Conservation (phyloP, 1,140 invertebrate genomes). For the Polypedilum pembai region DNA sequence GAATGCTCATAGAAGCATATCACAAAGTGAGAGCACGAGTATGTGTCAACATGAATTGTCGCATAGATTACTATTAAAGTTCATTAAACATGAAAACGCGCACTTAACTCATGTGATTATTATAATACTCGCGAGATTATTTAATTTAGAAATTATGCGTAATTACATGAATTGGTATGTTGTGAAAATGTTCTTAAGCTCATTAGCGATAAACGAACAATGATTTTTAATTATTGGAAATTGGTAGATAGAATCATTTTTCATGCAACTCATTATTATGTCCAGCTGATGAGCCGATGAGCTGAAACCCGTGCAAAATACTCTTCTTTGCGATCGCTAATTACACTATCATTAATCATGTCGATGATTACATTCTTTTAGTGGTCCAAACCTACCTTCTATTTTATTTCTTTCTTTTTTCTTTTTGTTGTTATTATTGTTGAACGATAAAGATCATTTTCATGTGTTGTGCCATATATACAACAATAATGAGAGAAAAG, state of each 20-base stretch:
- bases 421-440: background rate
- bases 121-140: background rate
- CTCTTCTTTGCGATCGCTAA: background rate
- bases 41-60: background rate
- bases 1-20: conserved; percentile 3
- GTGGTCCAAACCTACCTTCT: no score
- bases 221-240: no score
- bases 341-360: conserved; percentile 10
- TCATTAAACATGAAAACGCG: background rate
- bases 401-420: no score
- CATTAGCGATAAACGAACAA: no score
- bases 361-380: background rate
- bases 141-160: background rate
- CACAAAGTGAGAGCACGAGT: background rate
- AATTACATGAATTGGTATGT: no score
- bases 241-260: background rate
- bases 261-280: conserved; percentile 13
- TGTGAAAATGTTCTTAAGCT: no score
- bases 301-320: background rate
- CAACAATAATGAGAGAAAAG: background rate
- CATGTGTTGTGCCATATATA: background rate
- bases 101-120: background rate
- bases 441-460: background rate
- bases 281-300: background rate
- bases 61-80: background rate